These are phyloP conservation scores for Ostrea denselamellosa DNA, from an alignment of 1,140 invertebrate genomes.

Conservation along the genomic window DNA sequence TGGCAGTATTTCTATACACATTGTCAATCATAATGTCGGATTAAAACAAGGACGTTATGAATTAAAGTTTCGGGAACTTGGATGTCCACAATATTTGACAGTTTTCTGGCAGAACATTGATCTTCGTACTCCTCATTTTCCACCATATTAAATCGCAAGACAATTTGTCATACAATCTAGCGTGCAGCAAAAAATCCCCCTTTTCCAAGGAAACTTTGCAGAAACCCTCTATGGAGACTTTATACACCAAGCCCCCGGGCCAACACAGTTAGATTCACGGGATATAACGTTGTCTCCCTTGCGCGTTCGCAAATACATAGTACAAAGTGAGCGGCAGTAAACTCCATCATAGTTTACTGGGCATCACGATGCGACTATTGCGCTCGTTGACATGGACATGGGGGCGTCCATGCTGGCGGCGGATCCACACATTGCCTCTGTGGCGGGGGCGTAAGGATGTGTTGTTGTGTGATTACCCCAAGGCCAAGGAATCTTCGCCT, in stretches of 20 bases:
- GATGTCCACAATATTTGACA: conserved; percentile 4
- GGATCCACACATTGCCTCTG: background rate
- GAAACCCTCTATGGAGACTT: background rate
- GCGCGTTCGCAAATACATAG: conserved; percentile 44
- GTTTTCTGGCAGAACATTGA: conserved; percentile 20
- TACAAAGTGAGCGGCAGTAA: conserved; percentile 52
- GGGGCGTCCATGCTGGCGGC: conserved; percentile 48
- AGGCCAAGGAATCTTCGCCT: conserved; percentile 58
- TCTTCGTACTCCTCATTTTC: background rate
- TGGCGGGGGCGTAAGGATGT: conserved; percentile 24
- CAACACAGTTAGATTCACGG: conserved; percentile 51
- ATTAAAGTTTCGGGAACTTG: background rate
- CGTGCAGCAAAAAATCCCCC: background rate
- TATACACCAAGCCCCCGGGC: conserved; percentile 41
- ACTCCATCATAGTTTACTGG: conserved; percentile 45
- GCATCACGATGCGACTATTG: conserved; percentile 48
- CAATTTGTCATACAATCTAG: conserved; percentile 33
- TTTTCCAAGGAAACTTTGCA: background rate
- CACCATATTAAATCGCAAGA: background rate
- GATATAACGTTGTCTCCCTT: conserved; percentile 51
- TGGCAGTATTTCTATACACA: conserved; percentile 16
- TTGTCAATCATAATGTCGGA: conserved; percentile 14
- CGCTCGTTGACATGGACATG: conserved; percentile 48
- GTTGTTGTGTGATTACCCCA: conserved; percentile 36
- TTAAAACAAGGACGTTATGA: background rate